Evolutionary conservation across 2,888 invertebrate genomes (phyloP).

Genomic region (Gymnosoma rotundatum): DNA sequence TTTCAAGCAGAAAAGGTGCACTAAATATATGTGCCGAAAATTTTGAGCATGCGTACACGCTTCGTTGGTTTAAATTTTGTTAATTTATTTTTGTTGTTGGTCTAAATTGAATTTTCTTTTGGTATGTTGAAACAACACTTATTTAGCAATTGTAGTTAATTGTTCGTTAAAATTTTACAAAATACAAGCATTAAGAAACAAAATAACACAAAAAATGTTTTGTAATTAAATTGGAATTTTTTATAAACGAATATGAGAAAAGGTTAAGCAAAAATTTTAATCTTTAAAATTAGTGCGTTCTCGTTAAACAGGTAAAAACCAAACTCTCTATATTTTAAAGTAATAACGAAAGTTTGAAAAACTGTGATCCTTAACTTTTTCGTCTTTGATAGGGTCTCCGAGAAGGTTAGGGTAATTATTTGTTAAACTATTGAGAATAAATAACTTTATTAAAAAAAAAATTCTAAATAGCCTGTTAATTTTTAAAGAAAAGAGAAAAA

Average conservation of each 20-base stretch:
- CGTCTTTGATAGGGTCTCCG: no score
- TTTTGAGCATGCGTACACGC: conserved; percentile 65
- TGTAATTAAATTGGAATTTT: conserved; percentile 56
- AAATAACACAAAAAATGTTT: conserved; percentile 11
- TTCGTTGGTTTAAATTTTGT: conserved; percentile 27
- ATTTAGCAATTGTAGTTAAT: conserved; percentile 62
- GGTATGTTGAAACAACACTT: conserved; percentile 68
- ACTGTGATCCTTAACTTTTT: no score
- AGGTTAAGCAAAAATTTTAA: conserved; percentile 5
- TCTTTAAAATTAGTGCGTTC: conserved; percentile 15
- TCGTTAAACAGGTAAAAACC: not conserved
- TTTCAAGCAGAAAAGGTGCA: conserved; percentile 36
- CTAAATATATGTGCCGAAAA: conserved; percentile 61
- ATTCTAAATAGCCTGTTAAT: no score
- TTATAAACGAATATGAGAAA: conserved; percentile 41
- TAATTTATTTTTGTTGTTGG: not conserved
- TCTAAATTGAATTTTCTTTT: conserved; percentile 62
- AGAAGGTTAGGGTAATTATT: no score
- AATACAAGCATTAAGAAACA: conserved; percentile 14
- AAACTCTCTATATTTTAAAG: no score
- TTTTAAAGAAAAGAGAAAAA: no score
- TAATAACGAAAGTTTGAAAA: no score
- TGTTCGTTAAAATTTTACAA: conserved; percentile 53
- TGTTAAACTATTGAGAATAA: no score
- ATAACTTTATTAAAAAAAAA: no score